These are phyloP conservation scores for Intellagama lesueurii DNA, from an alignment of 2,797 vertebrate species.

Conservation along the genomic window DNA sequence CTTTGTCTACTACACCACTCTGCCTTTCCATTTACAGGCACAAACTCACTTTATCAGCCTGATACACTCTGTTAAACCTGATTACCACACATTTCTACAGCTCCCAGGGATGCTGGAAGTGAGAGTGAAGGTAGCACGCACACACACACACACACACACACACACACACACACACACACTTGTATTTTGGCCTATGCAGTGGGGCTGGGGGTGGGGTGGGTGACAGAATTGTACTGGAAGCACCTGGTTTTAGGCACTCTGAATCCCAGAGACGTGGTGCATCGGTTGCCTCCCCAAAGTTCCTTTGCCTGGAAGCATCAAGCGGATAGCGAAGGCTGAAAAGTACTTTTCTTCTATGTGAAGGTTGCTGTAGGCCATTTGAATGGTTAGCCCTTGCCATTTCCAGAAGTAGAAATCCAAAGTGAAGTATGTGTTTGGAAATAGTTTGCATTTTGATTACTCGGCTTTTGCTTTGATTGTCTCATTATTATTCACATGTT, in stretches of 20 bases:
- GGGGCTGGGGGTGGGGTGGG: neutral
- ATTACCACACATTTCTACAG: too few relatives aligned
- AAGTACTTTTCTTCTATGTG: constrained; percentile 49
- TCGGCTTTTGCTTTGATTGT: constrained; percentile 56
- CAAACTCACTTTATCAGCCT: too few relatives aligned
- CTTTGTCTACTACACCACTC: too few relatives aligned
- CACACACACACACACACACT: too few relatives aligned
- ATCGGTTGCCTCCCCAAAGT: neutral
- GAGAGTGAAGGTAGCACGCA: neutral
- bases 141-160: too few relatives aligned
- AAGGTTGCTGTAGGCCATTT: constrained; percentile 55
- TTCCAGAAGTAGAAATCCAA: constrained; percentile 48
- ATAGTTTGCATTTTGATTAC: constrained; percentile 53
- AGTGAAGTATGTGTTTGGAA: constrained; percentile 1
- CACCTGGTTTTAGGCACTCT: neutral
- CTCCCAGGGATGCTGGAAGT: neutral
- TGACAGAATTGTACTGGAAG: too few relatives aligned
- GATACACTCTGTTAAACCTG: too few relatives aligned
- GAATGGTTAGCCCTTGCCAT: neutral
- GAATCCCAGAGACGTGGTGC: neutral
- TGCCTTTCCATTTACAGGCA: too few relatives aligned
- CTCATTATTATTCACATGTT: constrained; percentile 36
- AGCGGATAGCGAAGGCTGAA: constrained; percentile 48
- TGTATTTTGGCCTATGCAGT: neutral
- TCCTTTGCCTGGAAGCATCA: neutral